phyloP scores from a whole-genome alignment of 2,797 vertebrate species.

The Sebastes itinus region DNA sequence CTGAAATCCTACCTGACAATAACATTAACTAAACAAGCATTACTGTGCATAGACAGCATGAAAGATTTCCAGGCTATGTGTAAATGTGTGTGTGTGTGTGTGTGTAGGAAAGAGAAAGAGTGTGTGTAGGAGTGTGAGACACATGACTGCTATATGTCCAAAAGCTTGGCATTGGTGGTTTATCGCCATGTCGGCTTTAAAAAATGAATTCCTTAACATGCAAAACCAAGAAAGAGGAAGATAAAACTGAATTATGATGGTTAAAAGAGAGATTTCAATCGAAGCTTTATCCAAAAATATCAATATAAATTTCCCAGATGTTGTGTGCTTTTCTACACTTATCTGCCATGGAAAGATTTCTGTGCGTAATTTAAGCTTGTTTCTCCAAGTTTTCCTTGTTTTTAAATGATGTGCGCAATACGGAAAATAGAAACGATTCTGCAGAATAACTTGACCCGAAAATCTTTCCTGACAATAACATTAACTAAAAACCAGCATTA shows the following conservation, averaged over 20 bases:
- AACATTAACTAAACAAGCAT: constrained; percentile 14
- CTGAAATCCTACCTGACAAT: background rate
- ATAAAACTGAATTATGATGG: constrained; percentile 6
- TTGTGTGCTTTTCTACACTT: constrained; percentile 1
- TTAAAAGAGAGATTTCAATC: constrained; percentile 17
- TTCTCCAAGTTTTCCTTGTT: background rate
- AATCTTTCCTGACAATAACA: background rate
- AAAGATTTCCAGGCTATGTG: background rate
- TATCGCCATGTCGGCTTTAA: constrained; percentile 51
- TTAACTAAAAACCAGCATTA: constrained; percentile 13
- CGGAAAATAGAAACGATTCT: background rate
- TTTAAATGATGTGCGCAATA: background rate
- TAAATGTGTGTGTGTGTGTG: background rate
- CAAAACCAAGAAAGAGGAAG: constrained; percentile 13
- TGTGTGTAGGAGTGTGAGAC: constrained; percentile 47
- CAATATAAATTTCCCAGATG: constrained; percentile 29
- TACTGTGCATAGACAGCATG: background rate
- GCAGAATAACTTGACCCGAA: background rate
- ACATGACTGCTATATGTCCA: constrained; percentile 65
- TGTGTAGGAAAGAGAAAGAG: constrained; percentile 15
- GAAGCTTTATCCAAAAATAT: constrained; percentile 12
- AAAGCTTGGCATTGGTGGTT: constrained; percentile 78
- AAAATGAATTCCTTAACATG: constrained; percentile 66
- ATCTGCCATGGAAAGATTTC: background rate
- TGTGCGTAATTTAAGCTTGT: background rate